A percentile compares a stretch with the other conserved stretches of the same genome.
Evolutionary conservation across 2,888 invertebrate genomes (phyloP).

Genomic region (Muscina levida): DNA sequence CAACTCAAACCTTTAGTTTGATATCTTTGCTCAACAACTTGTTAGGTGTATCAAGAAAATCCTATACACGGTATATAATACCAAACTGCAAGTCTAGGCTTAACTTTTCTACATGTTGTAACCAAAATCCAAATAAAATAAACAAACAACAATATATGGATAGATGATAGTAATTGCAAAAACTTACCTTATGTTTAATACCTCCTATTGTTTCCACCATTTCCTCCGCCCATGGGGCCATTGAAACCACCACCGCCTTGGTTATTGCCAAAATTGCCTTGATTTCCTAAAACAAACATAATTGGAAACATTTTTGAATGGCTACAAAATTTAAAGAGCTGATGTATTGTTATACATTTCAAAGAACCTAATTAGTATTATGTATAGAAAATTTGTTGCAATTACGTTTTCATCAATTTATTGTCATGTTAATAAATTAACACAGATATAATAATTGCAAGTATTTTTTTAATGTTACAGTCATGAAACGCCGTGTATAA

Average conservation of each 20-base stretch:
- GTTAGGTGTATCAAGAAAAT: no score
- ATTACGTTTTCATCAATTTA: conserved; percentile 73
- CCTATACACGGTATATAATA: no score
- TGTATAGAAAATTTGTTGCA: conserved; percentile 66
- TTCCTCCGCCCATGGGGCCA: conserved; percentile 65
- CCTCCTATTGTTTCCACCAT: conserved; percentile 79
- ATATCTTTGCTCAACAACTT: not conserved
- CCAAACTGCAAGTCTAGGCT: no score
- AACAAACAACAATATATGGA: not conserved
- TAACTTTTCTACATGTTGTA: no score
- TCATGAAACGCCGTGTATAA: conserved; percentile 76
- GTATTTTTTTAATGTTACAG: conserved; percentile 75
- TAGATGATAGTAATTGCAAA: not conserved
- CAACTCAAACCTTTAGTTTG: not conserved
- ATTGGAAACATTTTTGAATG: not conserved
- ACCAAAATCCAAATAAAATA: no score
- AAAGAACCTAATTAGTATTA: conserved; percentile 6
- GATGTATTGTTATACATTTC: not conserved
- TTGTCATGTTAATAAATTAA: conserved; percentile 67
- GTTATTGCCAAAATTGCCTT: conserved; percentile 79
- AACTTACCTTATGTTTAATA: conserved; percentile 79
- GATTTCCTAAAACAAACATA: conserved; percentile 73
- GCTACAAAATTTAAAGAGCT: not conserved
- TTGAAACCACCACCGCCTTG: conserved; percentile 74
- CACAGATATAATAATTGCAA: conserved; percentile 74